Percentiles rank a stretch among this genome's conserved stretches.
phyloP scores from a whole-genome alignment of 2,113 vertebrate genomes.

The Halichoerus grypus region DNA sequence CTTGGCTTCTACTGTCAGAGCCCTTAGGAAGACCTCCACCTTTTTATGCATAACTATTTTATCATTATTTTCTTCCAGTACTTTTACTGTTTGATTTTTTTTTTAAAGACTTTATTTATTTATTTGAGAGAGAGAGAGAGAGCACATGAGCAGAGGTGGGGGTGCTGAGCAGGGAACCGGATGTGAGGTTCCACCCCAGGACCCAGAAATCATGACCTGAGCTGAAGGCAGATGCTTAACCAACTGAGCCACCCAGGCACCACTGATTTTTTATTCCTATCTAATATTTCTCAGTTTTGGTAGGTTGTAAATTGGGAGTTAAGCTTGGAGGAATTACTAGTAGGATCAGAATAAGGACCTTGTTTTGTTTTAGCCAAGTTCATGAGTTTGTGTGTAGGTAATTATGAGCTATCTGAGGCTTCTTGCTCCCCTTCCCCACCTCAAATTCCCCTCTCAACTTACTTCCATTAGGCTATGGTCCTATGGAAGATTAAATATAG shows the following conservation, averaged over 20 bases:
- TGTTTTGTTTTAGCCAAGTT: neutral
- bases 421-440: neutral
- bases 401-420: neutral
- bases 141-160: neutral
- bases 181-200: neutral
- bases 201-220: neutral
- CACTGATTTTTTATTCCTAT: neutral
- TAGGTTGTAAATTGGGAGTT: neutral
- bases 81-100: neutral
- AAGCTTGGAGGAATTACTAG: neutral
- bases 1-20: neutral
- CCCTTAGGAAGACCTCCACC: neutral
- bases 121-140: neutral
- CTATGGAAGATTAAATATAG: neutral
- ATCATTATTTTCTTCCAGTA: neutral
- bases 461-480: neutral
- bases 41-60: neutral
- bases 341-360: neutral
- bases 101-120: neutral
- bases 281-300: constrained; percentile 11
- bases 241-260: neutral
- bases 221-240: neutral
- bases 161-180: neutral
- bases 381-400: neutral
- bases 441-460: neutral